Conservation (phyloP, 2,888 invertebrate species). For the Athalia circularis region DNA sequence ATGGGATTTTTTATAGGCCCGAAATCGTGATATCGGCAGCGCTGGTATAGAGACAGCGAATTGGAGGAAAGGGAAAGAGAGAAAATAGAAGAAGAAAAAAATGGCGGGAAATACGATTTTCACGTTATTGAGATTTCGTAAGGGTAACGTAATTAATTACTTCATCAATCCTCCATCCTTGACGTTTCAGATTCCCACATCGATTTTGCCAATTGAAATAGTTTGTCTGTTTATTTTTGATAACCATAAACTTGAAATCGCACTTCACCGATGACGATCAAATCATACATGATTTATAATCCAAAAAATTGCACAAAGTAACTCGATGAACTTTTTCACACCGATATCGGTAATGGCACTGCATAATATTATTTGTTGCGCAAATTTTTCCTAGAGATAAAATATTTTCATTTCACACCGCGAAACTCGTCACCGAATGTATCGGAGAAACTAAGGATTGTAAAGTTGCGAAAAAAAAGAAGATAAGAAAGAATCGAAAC, state of each 20-base stretch:
- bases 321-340: background rate
- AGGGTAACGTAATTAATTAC: slow-evolving; percentile 17
- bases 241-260: no score
- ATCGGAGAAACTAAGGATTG: no score
- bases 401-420: background rate
- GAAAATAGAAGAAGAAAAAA: background rate
- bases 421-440: background rate
- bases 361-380: no score
- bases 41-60: background rate
- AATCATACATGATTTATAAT: slow-evolving; percentile 10
- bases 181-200: no score
- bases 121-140: background rate
- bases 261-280: background rate
- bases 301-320: slow-evolving; percentile 32
- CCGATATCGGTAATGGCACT: background rate
- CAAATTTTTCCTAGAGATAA: background rate
- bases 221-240: no score
- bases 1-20: no score
- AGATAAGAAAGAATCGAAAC: no score
- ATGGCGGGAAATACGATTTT: background rate
- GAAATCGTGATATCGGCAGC: no score
- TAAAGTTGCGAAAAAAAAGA: no score
- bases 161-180: slow-evolving; percentile 23
- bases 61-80: background rate
- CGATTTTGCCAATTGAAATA: no score